A percentile compares a stretch with the other conserved stretches of the same genome.
Conservation (phyloP, 2,888 invertebrate species). For the Leptinotarsa juncta region DNA sequence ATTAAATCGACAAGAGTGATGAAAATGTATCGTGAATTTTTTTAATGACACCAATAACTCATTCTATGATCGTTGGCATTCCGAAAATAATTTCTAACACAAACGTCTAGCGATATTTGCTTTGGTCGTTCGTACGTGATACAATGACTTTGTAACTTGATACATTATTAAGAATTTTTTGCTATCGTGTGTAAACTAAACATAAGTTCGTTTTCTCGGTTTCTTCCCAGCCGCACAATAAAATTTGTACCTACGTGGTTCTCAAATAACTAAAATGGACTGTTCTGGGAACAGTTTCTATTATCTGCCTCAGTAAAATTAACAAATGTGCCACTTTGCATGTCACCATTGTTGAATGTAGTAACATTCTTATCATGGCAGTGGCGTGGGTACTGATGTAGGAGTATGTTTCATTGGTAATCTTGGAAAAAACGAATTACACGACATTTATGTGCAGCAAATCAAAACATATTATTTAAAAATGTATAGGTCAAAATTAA, state of each 20-base stretch:
- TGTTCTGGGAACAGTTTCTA: conserved; percentile 24
- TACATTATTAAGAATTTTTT: not conserved
- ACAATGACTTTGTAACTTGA: not conserved
- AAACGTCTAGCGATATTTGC: not conserved
- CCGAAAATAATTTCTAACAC: conserved; percentile 1
- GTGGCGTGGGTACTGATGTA: not conserved
- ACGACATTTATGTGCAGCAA: no score
- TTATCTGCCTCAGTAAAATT: conserved; percentile 27
- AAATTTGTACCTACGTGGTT: conserved; percentile 15
- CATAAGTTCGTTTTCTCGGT: conserved; percentile 4
- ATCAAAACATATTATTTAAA: no score
- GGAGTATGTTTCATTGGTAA: no score
- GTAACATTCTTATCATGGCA: conserved; percentile 3
- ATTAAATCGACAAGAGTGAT: no score
- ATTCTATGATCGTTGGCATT: not conserved
- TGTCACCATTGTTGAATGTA: conserved; percentile 16
- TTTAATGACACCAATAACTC: no score
- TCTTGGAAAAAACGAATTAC: no score
- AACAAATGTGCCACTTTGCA: conserved; percentile 32
- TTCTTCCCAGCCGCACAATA: conserved; percentile 7
- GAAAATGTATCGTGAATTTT: no score
- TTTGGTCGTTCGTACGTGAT: conserved; percentile 13
- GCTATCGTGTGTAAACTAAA: conserved; percentile 13
- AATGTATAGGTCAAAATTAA: no score
- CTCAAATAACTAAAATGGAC: conserved; percentile 15